These are phyloP conservation scores for Drosophila kohkoa DNA, from an alignment of 1,140 invertebrate genomes.

Conservation along the genomic window DNA sequence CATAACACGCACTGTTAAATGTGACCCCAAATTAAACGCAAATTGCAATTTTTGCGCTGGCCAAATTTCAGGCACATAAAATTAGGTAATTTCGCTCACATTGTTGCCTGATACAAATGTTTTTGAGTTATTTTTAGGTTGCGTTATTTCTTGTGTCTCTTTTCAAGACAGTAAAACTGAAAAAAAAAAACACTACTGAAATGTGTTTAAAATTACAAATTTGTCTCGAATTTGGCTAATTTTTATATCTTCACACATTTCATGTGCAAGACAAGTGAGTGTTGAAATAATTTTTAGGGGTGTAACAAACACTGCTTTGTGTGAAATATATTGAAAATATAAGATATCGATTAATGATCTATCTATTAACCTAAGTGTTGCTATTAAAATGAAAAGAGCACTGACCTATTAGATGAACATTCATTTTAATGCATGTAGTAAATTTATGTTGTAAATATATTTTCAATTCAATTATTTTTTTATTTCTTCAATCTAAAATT, in stretches of 20 bases:
- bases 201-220: constrained; percentile 69
- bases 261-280: constrained; percentile 20
- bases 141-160: constrained; percentile 20
- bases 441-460: no score
- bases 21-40: constrained; percentile 76
- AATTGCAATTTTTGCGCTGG: constrained; percentile 51
- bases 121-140: constrained; percentile 49
- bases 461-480: no score
- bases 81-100: constrained; percentile 68
- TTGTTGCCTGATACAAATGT: constrained; percentile 51
- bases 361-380: no score
- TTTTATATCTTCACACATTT: constrained; percentile 42
- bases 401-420: no score
- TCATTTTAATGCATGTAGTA: no score
- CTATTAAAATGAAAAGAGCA: no score
- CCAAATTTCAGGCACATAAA: constrained; percentile 74
- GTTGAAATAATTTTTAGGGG: constrained; percentile 2
- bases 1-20: constrained; percentile 55
- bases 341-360: no score
- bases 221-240: constrained; percentile 44
- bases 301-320: constrained; percentile 14
- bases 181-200: constrained; percentile 33
- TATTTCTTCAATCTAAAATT: neutral
- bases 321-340: neutral
- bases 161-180: constrained; percentile 33